These are phyloP conservation scores for Trididemnum miniatum DNA, from an alignment of 23 tunicate species.

Conservation along the genomic window DNA sequence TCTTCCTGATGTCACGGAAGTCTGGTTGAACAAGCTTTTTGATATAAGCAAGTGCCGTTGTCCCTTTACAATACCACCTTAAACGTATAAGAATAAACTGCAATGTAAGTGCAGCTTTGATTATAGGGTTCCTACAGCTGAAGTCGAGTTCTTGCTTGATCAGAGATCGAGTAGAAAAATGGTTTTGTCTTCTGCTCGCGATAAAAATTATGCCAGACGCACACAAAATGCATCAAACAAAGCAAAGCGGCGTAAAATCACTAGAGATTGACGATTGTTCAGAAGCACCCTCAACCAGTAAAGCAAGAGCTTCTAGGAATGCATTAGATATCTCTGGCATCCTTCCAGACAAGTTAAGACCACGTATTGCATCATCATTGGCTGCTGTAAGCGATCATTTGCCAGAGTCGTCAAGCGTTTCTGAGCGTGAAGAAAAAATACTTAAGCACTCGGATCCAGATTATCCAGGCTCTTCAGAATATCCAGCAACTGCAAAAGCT, in stretches of 20 bases:
- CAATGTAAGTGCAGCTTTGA: too few species aligned
- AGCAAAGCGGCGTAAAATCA: not conserved
- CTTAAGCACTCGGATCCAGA: not conserved
- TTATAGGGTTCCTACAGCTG: too few species aligned
- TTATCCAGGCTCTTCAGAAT: not conserved
- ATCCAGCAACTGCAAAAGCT: not conserved
- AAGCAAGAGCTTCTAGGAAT: not conserved
- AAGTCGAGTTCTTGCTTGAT: too few species aligned
- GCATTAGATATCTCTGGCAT: not conserved
- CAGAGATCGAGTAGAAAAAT: too few species aligned
- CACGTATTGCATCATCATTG: not conserved
- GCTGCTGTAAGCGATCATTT: not conserved
- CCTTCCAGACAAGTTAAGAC: not conserved
- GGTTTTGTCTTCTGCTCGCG: not conserved
- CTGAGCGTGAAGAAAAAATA: not conserved
- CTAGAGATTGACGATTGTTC: not conserved
- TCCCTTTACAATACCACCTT: too few species aligned
- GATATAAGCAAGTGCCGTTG: not conserved
- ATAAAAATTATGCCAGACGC: not conserved
- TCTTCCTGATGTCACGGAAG: not conserved
- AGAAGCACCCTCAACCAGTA: not conserved
- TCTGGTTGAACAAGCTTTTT: not conserved
- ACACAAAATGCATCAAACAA: not conserved
- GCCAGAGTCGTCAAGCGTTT: too few species aligned
- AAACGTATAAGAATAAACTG: too few species aligned